Base-by-base conservation (phyloP, 2,113 vertebrate species). In the Scomber colias region DNA sequence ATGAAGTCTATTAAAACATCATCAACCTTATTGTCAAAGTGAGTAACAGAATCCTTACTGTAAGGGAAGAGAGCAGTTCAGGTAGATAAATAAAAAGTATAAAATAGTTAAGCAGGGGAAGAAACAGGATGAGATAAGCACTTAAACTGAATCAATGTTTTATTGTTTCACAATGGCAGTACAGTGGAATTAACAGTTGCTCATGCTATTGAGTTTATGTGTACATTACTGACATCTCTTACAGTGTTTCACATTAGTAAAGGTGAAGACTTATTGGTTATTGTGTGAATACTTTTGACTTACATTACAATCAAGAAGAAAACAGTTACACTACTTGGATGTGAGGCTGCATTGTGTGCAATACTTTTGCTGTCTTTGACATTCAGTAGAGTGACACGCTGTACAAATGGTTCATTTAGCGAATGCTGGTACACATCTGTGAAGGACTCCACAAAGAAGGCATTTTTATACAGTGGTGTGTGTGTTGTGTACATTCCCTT, bases 161-260 rank as follows among this genome's bases (percentile, higher is more conserved):
- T 92, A 89, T 92, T 93, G 84, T 84, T 81, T 91, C 78, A 93
- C 81, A 82, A 82, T 89, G 91, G 90, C 91, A 90, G 90, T 91
- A 89, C 88, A 87, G 83, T 90, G 74, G 67, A 88, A 80, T 71
- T 48, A 87, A 89, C 84, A 85, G 51, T 81, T 89, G 80, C 69
- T 91, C 90, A 91, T 92, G 92, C 92, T 87, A 60, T 84, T 80
- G 86, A 84, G 48, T 82, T 88, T 19, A 65, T 13, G 83, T 89
- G 75, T 83, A 86, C 77, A 82, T 74, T 79, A 89, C 82, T 77
- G 80, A 90, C 75, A 82, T 79, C 76, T 86, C 48, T 80, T 76
- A 82, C 77, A 82, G 85, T 85, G 84, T 83, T 89, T 87, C 67
- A 89, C 77, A 79, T 90, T 85, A 87, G 86, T 75, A 73, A 67